Evolutionary conservation across 2,113 vertebrate genomes (phyloP).

Genomic region (rabbit (Oryctolagus cuniculus)): mOryCun1.1 NC_091453.1:19802501-19803000

Average conservation of each 20-base stretch:
- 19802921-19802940: background rate
- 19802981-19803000: background rate
- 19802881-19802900: background rate
- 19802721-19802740: background rate
- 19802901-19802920: background rate
- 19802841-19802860: background rate
- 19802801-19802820: background rate
- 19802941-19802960: background rate
- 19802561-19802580: background rate
- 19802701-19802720: background rate
- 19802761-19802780: background rate
- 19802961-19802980: background rate
- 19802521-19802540: constrained; percentile 70
- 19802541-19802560: constrained; percentile 48
- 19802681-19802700: background rate
- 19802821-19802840: background rate
- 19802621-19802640: constrained; percentile 8
- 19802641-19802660: constrained; percentile 6
- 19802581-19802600: constrained; percentile 29
- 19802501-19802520: background rate
- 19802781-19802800: background rate
- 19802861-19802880: background rate
- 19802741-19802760: background rate
- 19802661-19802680: background rate
- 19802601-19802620: background rate